Percentiles rank a stretch among this genome's conserved stretches.
Conservation (phyloP, 2,888 invertebrate genomes). For the Chloromyia formosa region DNA sequence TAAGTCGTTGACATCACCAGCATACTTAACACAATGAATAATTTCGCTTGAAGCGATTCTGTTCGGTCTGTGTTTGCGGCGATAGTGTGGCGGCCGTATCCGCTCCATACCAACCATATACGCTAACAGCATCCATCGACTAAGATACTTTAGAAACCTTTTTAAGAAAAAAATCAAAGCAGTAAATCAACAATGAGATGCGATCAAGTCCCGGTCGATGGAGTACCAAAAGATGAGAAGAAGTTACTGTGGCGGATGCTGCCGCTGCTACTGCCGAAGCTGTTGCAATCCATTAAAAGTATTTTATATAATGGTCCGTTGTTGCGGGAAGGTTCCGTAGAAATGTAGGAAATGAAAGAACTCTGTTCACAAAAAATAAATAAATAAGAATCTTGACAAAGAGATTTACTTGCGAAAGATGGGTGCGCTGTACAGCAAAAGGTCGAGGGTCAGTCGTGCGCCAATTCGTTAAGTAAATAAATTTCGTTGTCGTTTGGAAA, state of each 20-base stretch:
- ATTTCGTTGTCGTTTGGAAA: slow-evolving; percentile 20
- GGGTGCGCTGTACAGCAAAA: slow-evolving; percentile 1
- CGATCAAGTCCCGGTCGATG: no score
- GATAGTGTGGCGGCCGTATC: slow-evolving; percentile 3
- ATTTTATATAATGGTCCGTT: slow-evolving; percentile 20
- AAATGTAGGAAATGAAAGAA: slow-evolving; percentile 16
- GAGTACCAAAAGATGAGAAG: background rate
- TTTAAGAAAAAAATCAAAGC: slow-evolving; percentile 35
- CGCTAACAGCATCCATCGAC: slow-evolving; percentile 5
- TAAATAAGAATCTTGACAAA: no score
- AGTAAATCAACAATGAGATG: slow-evolving; percentile 39
- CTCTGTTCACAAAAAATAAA: no score
- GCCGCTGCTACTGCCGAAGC: background rate
- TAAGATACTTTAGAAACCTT: background rate
- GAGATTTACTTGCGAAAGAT: no score
- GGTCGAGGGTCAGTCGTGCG: slow-evolving; percentile 40
- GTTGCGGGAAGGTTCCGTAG: background rate
- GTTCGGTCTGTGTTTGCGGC: background rate
- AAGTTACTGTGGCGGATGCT: background rate
- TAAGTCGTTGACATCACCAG: slow-evolving; percentile 41
- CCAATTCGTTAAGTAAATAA: slow-evolving; percentile 40
- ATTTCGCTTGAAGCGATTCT: slow-evolving; percentile 29
- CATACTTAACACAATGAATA: slow-evolving; percentile 40
- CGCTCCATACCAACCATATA: no score
- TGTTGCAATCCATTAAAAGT: slow-evolving; percentile 11